phyloP scores from a whole-genome alignment of 2,113 vertebrate species.

The Toxotes chatareus region DNA sequence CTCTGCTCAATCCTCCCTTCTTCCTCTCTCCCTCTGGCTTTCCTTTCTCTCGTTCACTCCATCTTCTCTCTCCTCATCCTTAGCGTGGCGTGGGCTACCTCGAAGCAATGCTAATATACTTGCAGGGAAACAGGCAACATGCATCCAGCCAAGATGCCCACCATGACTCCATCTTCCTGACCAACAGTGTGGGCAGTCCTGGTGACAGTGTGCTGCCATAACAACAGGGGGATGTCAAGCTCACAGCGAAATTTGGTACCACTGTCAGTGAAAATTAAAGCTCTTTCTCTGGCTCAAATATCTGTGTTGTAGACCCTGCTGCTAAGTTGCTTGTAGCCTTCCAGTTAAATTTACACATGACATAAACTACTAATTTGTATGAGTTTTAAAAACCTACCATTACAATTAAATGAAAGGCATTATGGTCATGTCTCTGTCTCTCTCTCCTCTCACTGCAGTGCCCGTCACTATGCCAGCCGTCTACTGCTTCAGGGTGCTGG shows the following conservation, averaged over 20 bases:
- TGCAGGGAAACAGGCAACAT: slow-evolving; percentile 31
- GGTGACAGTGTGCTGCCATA: slow-evolving; percentile 65
- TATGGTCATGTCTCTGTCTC: slow-evolving; percentile 45
- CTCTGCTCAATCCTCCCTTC: slow-evolving; percentile 69
- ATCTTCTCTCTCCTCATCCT: slow-evolving; percentile 64
- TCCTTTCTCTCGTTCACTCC: slow-evolving; percentile 54
- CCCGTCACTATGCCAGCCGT: slow-evolving; percentile 79
- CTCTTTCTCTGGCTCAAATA: slow-evolving; percentile 37
- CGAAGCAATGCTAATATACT: slow-evolving; percentile 58
- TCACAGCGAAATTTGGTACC: slow-evolving; percentile 44
- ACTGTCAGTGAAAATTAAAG: slow-evolving; percentile 43
- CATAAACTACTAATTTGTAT: slow-evolving; percentile 27
- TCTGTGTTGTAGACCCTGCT: slow-evolving; percentile 20
- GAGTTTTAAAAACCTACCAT: slow-evolving; percentile 41
- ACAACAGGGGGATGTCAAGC: slow-evolving; percentile 65
- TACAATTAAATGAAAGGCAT: slow-evolving; percentile 55
- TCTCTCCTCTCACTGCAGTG: slow-evolving; percentile 69
- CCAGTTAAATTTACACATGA: slow-evolving; percentile 22
- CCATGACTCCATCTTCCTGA: slow-evolving; percentile 51
- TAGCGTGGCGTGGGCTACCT: slow-evolving; percentile 53
- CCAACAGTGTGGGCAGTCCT: slow-evolving; percentile 56
- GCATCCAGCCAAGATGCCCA: slow-evolving; percentile 49
- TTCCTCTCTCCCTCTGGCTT: slow-evolving; percentile 70
- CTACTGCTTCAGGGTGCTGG: slow-evolving; percentile 81
- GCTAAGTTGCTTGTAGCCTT: slow-evolving; percentile 21